Base-by-base conservation (phyloP, 1,140 invertebrate genomes). In the Coenobita brevimanus region DNA sequence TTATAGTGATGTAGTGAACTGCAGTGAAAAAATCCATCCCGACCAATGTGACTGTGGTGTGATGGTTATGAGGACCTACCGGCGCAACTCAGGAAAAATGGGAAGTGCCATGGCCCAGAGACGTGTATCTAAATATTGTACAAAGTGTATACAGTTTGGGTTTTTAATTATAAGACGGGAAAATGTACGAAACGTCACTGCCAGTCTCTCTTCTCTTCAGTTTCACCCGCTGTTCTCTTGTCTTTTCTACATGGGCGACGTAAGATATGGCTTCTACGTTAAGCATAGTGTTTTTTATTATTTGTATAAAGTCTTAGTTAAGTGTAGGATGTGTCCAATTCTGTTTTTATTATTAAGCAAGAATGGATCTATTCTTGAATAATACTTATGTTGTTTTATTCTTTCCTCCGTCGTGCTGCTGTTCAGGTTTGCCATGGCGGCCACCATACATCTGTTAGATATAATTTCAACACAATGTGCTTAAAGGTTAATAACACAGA, bases 331-430 rank as follows among this genome's bases (percentile, higher is more conserved):
- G 62, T 87, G 84, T 87, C 84, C 84, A 71, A 84, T 90, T 90
- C 83, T 88, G 82, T 90, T 88, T 90, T 84, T 90, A 75, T 89
- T 86, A 84, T 90, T 89, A 90, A 76, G 73, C 89, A 90, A 89
- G 89, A 90, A 90, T 90, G 82, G 89, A 90, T 90, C 89, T 90
- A 86, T 90, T 90, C 89, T 90, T 90, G 89, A 90, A 85, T 90
- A 84, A 89, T 85, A 84, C 30, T n/a, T 33, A 6, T 13, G 17
- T 46, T 81, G 57, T 82, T 82, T 90, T 69, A 89, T 60, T 83
- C 1, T 10, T 50, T 50, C 80, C 36, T 67, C 46, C n/a, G n/a
- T n/a, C n/a, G n/a, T n/a, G n/a, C n/a, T n/a, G n/a, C n/a, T n/a
- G n/a, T n/a, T n/a, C n/a, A n/a, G n/a, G n/a, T n/a, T n/a, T n/a